A percentile compares a stretch with the other conserved stretches of the same genome.
Evolutionary conservation across 1,140 invertebrate species (phyloP).

Genomic region (Notospermus geniculatus): DNA sequence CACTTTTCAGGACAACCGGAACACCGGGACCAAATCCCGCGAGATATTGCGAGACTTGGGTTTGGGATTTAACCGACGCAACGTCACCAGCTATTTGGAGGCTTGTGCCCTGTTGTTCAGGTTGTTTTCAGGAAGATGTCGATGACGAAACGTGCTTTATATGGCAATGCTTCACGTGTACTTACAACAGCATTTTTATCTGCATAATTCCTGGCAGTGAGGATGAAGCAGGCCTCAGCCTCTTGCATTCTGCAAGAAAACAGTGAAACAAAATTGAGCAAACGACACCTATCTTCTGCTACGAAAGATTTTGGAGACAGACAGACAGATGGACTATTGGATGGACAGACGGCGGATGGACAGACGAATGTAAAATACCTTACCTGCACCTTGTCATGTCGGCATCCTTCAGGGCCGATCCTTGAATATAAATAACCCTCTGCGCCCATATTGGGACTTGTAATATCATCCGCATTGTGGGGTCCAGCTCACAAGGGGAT

Average conservation of each 20-base stretch:
- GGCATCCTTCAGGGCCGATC: conserved; percentile 89
- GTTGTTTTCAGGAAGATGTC: no score
- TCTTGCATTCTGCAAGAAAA: conserved; percentile 77
- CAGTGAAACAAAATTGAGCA: background rate
- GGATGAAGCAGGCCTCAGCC: conserved; percentile 92
- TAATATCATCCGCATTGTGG: conserved; percentile 95
- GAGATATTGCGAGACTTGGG: no score
- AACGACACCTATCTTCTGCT: background rate
- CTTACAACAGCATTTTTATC: conserved; percentile 89
- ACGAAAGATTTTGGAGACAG: no score
- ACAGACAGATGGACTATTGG: background rate
- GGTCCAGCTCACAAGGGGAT: conserved; percentile 95
- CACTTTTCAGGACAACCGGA: background rate
- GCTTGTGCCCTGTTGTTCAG: no score
- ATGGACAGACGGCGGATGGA: background rate
- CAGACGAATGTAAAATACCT: background rate
- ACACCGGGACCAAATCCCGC: no score
- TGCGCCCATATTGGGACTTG: conserved; percentile 98
- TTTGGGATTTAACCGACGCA: no score
- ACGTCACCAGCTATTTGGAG: no score
- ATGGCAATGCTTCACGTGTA: conserved; percentile 25
- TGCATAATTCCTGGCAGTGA: conserved; percentile 92
- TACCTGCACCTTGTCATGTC: conserved; percentile 81
- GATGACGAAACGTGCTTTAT: background rate
- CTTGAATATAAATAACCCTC: conserved; percentile 95